Percentiles rank a stretch among this genome's conserved stretches.
phyloP scores from a whole-genome alignment of 2,113 vertebrate genomes.

The Grammomys surdaster region DNA sequence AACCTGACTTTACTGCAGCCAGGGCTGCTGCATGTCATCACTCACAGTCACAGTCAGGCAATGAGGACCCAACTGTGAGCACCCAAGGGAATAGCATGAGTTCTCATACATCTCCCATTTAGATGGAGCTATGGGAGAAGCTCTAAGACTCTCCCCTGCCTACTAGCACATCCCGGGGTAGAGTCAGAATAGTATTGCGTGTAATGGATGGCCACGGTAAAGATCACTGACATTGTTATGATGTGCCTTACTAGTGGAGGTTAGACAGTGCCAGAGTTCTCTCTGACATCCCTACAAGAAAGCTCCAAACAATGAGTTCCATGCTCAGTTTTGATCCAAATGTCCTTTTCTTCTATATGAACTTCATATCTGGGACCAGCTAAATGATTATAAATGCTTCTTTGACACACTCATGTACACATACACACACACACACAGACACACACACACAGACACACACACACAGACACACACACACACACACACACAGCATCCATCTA shows the following conservation, averaged over 20 bases:
- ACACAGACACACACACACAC: too few species aligned
- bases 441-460: too few species aligned
- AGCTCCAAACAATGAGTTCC: background rate
- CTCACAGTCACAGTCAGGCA: background rate
- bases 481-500: background rate
- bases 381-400: background rate
- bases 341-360: background rate
- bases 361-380: background rate
- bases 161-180: background rate
- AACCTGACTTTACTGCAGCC: background rate
- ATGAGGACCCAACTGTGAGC: background rate
- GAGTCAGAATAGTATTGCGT: background rate
- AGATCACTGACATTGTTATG: background rate
- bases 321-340: background rate
- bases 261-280: background rate
- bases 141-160: too few species aligned
- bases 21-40: background rate
- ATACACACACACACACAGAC: too few species aligned
- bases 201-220: too few species aligned
- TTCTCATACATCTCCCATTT: background rate
- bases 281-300: background rate
- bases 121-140: background rate
- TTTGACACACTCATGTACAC: background rate
- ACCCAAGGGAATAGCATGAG: background rate
- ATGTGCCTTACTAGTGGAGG: background rate